phyloP scores from a whole-genome alignment of 2,888 invertebrate species.

The Steinernema carpocapsae region DNA sequence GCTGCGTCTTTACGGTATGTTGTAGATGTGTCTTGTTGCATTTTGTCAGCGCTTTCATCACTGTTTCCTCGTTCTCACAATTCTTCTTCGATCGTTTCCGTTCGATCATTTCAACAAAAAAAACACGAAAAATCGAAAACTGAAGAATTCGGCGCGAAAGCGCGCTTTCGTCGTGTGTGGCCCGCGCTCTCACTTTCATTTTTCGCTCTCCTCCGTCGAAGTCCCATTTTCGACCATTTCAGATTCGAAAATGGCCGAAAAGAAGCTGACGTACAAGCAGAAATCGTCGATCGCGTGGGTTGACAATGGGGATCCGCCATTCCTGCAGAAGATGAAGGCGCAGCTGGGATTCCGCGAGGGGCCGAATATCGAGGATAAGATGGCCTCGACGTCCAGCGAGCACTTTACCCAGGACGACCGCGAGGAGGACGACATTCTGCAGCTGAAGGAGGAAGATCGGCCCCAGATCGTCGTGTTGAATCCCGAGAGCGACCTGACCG shows the following conservation, averaged over 20 bases:
- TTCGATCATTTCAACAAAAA: neutral
- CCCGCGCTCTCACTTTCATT: neutral
- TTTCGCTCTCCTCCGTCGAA: neutral
- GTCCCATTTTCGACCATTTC: neutral
- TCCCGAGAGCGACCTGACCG: constrained; percentile 55
- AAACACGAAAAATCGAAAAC: neutral
- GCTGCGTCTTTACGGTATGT: neutral
- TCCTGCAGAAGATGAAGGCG: constrained; percentile 60
- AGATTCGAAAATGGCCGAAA: constrained; percentile 25
- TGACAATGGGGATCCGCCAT: constrained; percentile 62
- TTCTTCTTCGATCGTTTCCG: neutral
- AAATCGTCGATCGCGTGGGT: constrained; percentile 50
- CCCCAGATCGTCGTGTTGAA: constrained; percentile 64
- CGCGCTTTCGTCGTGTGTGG: constrained; percentile 6
- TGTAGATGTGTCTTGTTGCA: too few relatives aligned
- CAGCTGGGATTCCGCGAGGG: constrained; percentile 63
- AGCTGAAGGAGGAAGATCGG: constrained; percentile 57
- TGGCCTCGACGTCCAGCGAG: constrained; percentile 35
- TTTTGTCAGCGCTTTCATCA: too few relatives aligned
- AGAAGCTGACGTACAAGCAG: constrained; percentile 46
- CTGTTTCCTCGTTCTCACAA: neutral
- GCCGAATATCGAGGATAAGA: constrained; percentile 64
- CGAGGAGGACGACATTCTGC: constrained; percentile 40
- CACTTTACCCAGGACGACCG: constrained; percentile 23
- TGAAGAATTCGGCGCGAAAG: neutral